Conservation (phyloP, 2,888 invertebrate genomes). For the Vesta saturnalis region DNA sequence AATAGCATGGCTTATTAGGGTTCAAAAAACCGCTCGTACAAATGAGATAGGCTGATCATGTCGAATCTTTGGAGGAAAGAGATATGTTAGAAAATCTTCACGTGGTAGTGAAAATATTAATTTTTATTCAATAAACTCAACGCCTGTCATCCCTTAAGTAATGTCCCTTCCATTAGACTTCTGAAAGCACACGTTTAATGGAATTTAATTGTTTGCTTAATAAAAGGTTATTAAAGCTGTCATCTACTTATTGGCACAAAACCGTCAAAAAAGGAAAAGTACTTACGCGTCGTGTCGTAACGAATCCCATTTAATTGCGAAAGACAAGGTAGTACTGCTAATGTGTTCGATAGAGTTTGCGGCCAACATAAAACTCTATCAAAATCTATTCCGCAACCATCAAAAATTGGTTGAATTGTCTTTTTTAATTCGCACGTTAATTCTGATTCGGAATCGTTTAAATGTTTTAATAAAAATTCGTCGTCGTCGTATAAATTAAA, state of each 20-base stretch:
- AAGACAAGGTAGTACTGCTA: constrained; percentile 79
- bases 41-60: too few species aligned
- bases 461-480: constrained; percentile 19
- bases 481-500: constrained; percentile 12
- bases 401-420: constrained; percentile 29
- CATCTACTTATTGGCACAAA: too few species aligned
- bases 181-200: background rate
- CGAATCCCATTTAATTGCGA: constrained; percentile 77
- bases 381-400: constrained; percentile 45
- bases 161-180: background rate
- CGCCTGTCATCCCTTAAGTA: too few species aligned
- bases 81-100: too few species aligned
- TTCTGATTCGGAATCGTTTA: constrained; percentile 43
- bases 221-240: background rate
- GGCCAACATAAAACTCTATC: constrained; percentile 86
- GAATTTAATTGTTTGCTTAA: background rate
- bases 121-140: background rate
- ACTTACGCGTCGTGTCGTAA: constrained; percentile 85
- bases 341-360: constrained; percentile 72
- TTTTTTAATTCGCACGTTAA: constrained; percentile 44
- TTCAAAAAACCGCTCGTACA: too few species aligned
- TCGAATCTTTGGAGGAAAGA: too few species aligned
- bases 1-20: too few species aligned
- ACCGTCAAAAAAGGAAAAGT: constrained; percentile 2
- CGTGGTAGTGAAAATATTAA: too few species aligned